phyloP scores from a whole-genome alignment of 2,113 vertebrate species.

The Larimichthys polyactis region DNA sequence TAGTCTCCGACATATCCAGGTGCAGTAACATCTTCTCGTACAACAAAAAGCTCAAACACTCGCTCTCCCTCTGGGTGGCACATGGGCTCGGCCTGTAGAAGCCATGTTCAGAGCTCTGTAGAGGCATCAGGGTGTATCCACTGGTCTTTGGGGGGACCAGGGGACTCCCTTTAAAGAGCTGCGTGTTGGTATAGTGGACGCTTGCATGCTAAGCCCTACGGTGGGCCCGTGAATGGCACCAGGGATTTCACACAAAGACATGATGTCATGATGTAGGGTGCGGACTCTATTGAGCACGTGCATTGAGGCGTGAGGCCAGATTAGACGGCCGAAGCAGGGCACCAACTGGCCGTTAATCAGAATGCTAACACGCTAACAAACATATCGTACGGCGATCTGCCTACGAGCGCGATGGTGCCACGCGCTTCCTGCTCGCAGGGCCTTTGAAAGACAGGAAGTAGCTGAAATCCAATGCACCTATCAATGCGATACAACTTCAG shows the following conservation, averaged over 20 bases:
- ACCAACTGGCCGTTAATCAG: slow-evolving; percentile 85
- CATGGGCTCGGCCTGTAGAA: slow-evolving; percentile 34
- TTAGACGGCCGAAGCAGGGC: slow-evolving; percentile 87
- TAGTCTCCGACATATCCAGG: slow-evolving; percentile 30
- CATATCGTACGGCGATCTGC: slow-evolving; percentile 91
- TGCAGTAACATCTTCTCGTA: slow-evolving; percentile 32
- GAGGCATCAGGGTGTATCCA: slow-evolving; percentile 72
- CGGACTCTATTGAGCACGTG: slow-evolving; percentile 88
- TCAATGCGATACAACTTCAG: slow-evolving; percentile 26
- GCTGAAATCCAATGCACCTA: slow-evolving; percentile 46
- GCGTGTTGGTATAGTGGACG: slow-evolving; percentile 80
- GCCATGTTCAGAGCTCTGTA: slow-evolving; percentile 65
- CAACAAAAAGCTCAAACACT: slow-evolving; percentile 40
- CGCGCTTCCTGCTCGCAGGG: slow-evolving; percentile 82
- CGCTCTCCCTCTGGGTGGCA: slow-evolving; percentile 35
- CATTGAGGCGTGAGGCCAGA: slow-evolving; percentile 90
- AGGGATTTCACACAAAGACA: slow-evolving; percentile 92
- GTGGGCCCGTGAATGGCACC: slow-evolving; percentile 84
- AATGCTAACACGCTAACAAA: slow-evolving; percentile 89
- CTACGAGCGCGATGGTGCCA: slow-evolving; percentile 82
- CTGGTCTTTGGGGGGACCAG: slow-evolving; percentile 60
- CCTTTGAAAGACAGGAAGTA: slow-evolving; percentile 69
- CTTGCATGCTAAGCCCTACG: slow-evolving; percentile 80
- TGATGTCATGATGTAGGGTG: slow-evolving; percentile 92
- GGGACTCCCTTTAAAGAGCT: slow-evolving; percentile 79